Percentiles rank a stretch among this genome's conserved stretches.
These are phyloP conservation scores for Spilarctia lutea DNA, from an alignment of 2,888 invertebrate species.

Conservation along the genomic window DNA sequence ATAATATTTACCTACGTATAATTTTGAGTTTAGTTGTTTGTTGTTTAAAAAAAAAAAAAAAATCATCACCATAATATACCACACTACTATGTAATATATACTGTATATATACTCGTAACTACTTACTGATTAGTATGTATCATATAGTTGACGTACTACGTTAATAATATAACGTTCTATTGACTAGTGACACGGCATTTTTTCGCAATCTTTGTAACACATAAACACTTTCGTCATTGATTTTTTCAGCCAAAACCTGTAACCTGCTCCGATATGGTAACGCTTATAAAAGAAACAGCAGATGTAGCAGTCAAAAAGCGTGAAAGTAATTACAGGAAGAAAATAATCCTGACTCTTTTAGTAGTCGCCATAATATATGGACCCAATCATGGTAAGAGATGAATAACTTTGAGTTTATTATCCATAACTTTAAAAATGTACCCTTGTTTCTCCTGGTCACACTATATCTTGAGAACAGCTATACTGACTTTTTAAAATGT, in stretches of 20 bases:
- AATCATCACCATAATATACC: too few relatives aligned
- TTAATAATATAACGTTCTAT: neutral
- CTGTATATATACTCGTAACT: too few relatives aligned
- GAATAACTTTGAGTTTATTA: neutral
- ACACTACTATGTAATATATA: neutral
- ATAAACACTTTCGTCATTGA: neutral
- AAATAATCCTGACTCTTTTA: conserved; percentile 79
- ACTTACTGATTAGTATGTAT: neutral
- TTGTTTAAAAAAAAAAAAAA: too few relatives aligned
- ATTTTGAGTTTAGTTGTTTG: too few relatives aligned
- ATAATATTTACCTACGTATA: neutral
- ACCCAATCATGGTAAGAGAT: conserved; percentile 81
- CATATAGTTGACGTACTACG: too few relatives aligned
- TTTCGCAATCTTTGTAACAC: neutral
- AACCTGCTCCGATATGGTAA: conserved; percentile 61
- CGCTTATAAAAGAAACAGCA: conserved; percentile 79
- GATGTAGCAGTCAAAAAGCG: conserved; percentile 82
- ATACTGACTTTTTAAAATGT: too few relatives aligned
- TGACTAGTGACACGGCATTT: neutral
- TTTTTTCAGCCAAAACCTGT: conserved; percentile 66
- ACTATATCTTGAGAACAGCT: too few relatives aligned
- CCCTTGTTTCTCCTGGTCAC: too few relatives aligned
- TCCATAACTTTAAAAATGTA: too few relatives aligned
- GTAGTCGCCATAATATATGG: conserved; percentile 83
- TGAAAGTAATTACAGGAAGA: conserved; percentile 70